Evolutionary conservation across 2,888 invertebrate species (phyloP).

Genomic region (Nemurella pictetii): DNA sequence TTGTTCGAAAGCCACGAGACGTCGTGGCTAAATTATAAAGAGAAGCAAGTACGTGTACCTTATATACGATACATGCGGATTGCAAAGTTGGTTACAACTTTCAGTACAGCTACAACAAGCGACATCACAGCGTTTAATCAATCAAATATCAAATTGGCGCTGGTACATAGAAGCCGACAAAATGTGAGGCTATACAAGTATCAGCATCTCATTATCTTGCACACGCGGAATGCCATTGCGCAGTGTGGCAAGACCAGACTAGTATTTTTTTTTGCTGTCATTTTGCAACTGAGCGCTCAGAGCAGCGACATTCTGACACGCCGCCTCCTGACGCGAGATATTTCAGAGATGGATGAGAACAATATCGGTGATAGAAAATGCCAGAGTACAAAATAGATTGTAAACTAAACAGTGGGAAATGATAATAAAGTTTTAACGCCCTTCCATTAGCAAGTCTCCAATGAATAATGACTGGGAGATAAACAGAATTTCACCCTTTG

Average conservation of each 20-base stretch:
- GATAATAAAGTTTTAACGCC: not conserved
- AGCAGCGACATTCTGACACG: not conserved
- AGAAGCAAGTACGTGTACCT: not conserved
- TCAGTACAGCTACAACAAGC: not conserved
- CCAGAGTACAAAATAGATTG: not conserved
- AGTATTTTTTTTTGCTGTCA: not conserved
- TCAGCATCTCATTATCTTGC: not conserved
- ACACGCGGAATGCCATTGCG: not conserved
- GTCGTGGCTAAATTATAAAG: not conserved
- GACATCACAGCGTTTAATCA: not conserved
- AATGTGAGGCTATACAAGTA: not conserved
- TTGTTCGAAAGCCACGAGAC: not conserved
- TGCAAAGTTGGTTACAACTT: not conserved
- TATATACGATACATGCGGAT: not conserved
- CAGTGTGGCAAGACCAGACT: not conserved
- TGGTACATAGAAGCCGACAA: not conserved
- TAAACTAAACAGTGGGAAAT: not conserved
- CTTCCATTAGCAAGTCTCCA: not conserved
- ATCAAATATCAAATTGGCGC: not conserved
- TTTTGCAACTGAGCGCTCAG: not conserved
- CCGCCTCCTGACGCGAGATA: not conserved
- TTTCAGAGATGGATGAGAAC: not conserved
- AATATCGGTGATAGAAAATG: not conserved
- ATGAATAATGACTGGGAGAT: not conserved
- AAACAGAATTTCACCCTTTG: not conserved